Evolutionary conservation across 2,113 vertebrate species (phyloP).

Genomic region (Eurystomus gularis): DNA sequence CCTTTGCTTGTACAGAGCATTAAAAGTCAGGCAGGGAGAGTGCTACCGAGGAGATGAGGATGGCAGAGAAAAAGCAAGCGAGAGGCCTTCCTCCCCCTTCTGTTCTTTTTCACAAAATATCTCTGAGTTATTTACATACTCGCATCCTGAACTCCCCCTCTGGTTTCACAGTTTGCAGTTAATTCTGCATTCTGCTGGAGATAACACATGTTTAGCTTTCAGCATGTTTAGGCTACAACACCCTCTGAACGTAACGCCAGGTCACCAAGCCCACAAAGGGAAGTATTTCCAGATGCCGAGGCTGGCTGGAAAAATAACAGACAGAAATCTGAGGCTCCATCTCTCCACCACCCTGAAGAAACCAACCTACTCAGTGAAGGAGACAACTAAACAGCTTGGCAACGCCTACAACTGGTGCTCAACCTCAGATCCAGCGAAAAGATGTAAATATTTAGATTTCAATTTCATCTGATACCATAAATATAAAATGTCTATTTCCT

Average conservation of each 20-base stretch:
- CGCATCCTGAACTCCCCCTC: slow-evolving; percentile 10
- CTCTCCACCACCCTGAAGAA: background rate
- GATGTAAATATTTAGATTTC: slow-evolving; percentile 70
- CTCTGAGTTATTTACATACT: slow-evolving; percentile 15
- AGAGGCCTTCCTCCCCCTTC: slow-evolving; percentile 6
- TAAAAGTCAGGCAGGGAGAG: background rate
- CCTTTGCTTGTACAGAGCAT: background rate
- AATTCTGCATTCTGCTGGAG: slow-evolving; percentile 5
- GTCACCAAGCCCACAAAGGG: slow-evolving; percentile 22
- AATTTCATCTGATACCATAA: slow-evolving; percentile 47
- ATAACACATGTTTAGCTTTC: background rate
- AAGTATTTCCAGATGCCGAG: slow-evolving; percentile 24
- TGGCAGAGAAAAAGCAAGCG: background rate
- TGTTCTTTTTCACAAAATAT: background rate
- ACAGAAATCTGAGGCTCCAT: background rate
- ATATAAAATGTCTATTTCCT: slow-evolving; percentile 43
- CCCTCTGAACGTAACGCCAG: background rate
- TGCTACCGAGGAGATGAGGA: background rate
- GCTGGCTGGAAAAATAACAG: background rate
- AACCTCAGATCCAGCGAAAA: slow-evolving; percentile 45
- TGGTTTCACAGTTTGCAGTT: slow-evolving; percentile 41
- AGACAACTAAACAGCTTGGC: slow-evolving; percentile 47
- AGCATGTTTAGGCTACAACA: slow-evolving; percentile 28
- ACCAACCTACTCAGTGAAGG: slow-evolving; percentile 18
- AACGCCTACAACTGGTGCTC: slow-evolving; percentile 54